Base-by-base conservation (phyloP, 2,888 invertebrate genomes). In the Strigamia maritima region DNA sequence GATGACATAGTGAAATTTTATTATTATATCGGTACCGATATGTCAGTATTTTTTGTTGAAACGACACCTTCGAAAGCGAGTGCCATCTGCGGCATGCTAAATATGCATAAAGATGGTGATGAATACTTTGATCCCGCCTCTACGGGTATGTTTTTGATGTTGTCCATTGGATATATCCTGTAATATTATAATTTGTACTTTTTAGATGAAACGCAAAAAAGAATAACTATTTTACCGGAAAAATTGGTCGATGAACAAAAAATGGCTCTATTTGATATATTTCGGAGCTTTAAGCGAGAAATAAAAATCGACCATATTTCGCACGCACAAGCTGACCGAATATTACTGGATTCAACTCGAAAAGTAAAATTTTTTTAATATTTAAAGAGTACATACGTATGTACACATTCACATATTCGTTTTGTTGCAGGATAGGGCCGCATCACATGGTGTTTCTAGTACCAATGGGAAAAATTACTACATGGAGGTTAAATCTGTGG, bases 1-100 rank as follows among this genome's bases (percentile, higher is more conserved):
- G 92, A 93, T 80, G 85, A 86, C 54, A 88, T 94, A 81, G 85
- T 93, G 1, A 91, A 91, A 87, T 90, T 94, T 81, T 87, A 93
- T 82, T 91, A 91, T 75, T 92, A 93, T 87, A 93, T 94, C 87
- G 91, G 92, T 3, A 92, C 91, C 86, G 87, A 89, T 0, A 87
- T 93, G 85, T 93, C 93, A 7, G 92, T 94, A 1, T 87, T 96
- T 82, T 94, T 95, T 86, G 89, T 95, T 82, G 93, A 93, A 83
- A 90, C 93, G 19, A 89, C 90, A 82, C 90, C 90, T 79, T 88
- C 87, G 75, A 91, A 91, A 84, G 94, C 92, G 19, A 87, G 87
- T 31, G 90, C 89, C 82, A 90, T 95, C 79, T 88, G 94, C 79
- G 90, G 90, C 82, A 86, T 88, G 35, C 87, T 95, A 54, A 90